phyloP scores from a whole-genome alignment of 2,888 invertebrate genomes.

The Leucoptera coffeella region DNA sequence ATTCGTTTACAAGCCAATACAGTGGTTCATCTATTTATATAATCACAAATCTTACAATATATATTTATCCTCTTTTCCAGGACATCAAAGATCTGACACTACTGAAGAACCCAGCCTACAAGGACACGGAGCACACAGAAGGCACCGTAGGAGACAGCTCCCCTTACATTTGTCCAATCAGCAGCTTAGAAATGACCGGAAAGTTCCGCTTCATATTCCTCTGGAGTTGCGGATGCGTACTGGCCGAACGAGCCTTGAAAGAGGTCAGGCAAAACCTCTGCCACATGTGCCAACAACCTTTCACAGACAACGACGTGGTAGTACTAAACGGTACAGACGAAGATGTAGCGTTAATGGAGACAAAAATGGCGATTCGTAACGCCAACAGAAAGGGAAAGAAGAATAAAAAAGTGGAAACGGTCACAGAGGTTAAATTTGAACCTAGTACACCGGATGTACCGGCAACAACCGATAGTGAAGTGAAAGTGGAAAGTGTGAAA shows the following conservation, averaged over 20 bases:
- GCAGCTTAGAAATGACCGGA: constrained; percentile 93
- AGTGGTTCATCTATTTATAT: no score
- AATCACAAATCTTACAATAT: no score
- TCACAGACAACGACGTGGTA: constrained; percentile 72
- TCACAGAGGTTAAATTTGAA: no score
- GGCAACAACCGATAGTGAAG: no score
- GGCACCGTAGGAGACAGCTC: constrained; percentile 68
- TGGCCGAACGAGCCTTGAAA: constrained; percentile 91
- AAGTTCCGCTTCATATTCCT: constrained; percentile 79
- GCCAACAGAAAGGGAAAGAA: constrained; percentile 67
- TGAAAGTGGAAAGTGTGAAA: constrained; percentile 21
- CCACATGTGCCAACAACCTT: constrained; percentile 70
- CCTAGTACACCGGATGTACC: no score
- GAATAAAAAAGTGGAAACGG: constrained; percentile 20
- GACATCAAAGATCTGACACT: constrained; percentile 85
- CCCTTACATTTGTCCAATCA: constrained; percentile 90
- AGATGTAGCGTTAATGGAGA: constrained; percentile 60
- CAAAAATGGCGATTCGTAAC: constrained; percentile 62
- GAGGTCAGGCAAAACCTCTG: constrained; percentile 72
- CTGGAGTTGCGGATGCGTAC: constrained; percentile 94
- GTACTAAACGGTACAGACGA: constrained; percentile 83
- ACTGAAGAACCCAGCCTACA: constrained; percentile 77
- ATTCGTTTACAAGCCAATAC: no score
- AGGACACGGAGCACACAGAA: constrained; percentile 69
- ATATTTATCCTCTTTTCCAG: constrained; percentile 19